Evolutionary conservation across 2,797 vertebrate genomes (phyloP).

Genomic region (Hoplostethus mediterraneus): DNA sequence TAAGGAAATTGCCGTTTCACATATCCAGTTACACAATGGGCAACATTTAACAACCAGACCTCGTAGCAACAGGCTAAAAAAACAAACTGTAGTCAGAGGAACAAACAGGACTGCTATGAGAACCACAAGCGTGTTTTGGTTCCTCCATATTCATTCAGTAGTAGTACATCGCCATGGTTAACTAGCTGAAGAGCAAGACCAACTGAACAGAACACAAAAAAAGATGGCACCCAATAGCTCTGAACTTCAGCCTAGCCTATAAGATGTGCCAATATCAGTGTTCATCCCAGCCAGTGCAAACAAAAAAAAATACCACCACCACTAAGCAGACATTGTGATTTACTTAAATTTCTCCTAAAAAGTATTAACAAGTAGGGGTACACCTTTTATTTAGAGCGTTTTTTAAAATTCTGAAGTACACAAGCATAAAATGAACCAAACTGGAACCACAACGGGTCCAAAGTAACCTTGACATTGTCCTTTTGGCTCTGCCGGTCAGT

Average conservation of each 20-base stretch:
- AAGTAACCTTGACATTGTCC: background rate
- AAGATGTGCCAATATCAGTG: background rate
- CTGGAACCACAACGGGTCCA: background rate
- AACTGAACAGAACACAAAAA: background rate
- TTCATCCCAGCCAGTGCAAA: too few species aligned
- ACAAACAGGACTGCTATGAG: background rate
- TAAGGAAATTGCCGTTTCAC: constrained; percentile 1
- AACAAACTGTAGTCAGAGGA: background rate
- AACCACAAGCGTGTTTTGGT: background rate
- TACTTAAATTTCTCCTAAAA: too few species aligned
- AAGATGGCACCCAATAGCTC: background rate
- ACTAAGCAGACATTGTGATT: too few species aligned
- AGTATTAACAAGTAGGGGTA: too few species aligned
- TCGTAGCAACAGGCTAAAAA: background rate
- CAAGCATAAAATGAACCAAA: too few species aligned
- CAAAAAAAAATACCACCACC: background rate
- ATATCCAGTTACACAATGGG: constrained; percentile 9
- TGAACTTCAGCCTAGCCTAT: background rate
- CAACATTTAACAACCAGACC: constrained; percentile 15
- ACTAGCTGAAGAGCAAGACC: background rate
- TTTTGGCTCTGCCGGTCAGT: background rate
- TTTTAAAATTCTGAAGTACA: too few species aligned
- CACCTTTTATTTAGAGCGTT: too few species aligned
- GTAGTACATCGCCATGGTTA: too few species aligned
- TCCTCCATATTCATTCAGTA: too few species aligned